These are phyloP conservation scores for Myotis brandtii DNA, from an alignment of 2,113 vertebrate species.

Conservation along the genomic window DNA sequence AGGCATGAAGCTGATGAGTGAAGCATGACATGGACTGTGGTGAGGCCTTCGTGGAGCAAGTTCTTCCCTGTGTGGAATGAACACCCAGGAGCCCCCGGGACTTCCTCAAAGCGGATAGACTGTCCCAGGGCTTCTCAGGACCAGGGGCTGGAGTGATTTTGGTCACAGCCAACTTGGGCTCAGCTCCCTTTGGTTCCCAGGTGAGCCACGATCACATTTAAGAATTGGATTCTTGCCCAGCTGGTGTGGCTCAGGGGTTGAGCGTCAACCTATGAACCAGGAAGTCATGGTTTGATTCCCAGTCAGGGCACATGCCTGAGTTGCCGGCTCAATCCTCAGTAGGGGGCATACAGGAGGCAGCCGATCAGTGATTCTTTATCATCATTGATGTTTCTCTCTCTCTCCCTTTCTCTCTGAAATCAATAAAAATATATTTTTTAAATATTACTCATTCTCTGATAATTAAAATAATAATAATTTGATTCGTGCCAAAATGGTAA, in stretches of 20 bases:
- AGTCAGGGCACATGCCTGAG: no score
- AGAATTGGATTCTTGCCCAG: background rate
- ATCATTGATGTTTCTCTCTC: no score
- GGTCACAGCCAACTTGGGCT: background rate
- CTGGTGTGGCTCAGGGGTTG: no score
- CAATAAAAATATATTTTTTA: no score
- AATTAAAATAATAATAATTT: background rate
- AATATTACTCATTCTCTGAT: no score
- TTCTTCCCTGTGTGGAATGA: background rate
- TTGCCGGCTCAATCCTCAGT: no score
- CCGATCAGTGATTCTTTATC: no score
- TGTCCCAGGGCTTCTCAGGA: background rate
- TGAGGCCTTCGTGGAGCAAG: background rate
- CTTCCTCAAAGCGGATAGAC: background rate
- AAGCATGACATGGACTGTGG: fast-evolving
- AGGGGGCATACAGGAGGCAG: no score
- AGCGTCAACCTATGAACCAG: no score
- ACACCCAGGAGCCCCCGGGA: background rate
- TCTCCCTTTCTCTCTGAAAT: no score
- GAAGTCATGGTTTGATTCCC: no score
- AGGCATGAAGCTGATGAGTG: background rate
- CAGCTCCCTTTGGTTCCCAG: background rate
- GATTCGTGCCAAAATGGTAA: background rate
- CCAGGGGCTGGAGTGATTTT: no score
- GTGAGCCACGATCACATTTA: background rate